A percentile compares a stretch with the other conserved stretches of the same genome.
These are phyloP conservation scores for Dipodomys ordii DNA, from an alignment of 2,113 vertebrate genomes.

Conservation along the genomic window DNA sequence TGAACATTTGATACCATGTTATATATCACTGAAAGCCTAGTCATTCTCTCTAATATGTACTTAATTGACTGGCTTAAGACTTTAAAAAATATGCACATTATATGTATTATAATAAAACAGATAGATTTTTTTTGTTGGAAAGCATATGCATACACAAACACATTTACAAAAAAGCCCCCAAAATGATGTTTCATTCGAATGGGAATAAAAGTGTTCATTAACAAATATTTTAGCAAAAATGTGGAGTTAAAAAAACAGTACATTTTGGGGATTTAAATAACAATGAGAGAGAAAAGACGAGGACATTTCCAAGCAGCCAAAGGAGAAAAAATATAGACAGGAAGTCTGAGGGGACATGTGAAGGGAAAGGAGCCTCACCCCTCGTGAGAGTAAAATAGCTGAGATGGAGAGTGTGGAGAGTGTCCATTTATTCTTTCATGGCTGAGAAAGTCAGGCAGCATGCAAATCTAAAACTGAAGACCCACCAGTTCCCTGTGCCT, in stretches of 20 bases:
- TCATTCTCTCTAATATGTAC: background rate
- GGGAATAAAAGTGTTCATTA: background rate
- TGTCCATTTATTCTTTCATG: background rate
- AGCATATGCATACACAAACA: background rate
- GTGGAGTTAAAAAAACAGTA: background rate
- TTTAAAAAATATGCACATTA: background rate
- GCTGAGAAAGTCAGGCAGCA: rapidly evolving
- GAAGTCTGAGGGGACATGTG: background rate
- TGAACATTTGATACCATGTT: background rate
- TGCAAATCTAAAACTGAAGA: background rate
- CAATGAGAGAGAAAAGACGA: background rate
- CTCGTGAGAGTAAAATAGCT: background rate
- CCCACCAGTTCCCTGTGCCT: background rate
- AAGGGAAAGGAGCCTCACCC: background rate
- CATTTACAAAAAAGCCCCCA: background rate
- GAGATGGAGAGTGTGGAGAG: background rate
- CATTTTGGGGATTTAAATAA: background rate
- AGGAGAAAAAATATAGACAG: background rate
- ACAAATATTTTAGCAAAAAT: background rate
- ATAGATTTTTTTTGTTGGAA: background rate
- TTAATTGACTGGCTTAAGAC: background rate
- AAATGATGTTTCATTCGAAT: background rate
- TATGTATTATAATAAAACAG: too few species aligned
- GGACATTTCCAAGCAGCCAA: background rate
- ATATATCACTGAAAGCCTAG: background rate